Evolutionary conservation across 2,113 vertebrate species (phyloP).

Genomic region (Odobenus rosmarus): DNA sequence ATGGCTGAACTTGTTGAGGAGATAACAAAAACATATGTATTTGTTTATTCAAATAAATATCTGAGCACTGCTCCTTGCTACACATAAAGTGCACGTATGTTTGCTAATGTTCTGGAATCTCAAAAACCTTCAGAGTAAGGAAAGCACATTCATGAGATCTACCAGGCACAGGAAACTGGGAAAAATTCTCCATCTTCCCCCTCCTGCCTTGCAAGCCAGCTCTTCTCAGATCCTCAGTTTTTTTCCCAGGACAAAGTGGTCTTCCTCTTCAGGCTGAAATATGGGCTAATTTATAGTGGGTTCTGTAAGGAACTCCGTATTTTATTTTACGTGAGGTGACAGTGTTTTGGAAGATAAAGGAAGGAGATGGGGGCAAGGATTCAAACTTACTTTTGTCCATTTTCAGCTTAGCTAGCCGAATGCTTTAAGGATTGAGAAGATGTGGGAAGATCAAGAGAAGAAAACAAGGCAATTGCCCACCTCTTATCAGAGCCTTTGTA

Average conservation of each 20-base stretch:
- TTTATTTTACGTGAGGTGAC: neutral
- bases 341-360: neutral
- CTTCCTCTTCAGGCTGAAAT: neutral
- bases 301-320: neutral
- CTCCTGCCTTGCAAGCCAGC: neutral
- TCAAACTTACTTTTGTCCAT: neutral
- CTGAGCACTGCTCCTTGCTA: neutral
- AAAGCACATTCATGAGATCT: neutral
- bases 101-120: slow-evolving; percentile 2
- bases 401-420: neutral
- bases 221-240: neutral
- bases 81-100: neutral
- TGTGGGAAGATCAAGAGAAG: neutral
- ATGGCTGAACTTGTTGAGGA: neutral
- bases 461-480: neutral
- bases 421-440: neutral
- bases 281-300: neutral
- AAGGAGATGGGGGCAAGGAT: neutral
- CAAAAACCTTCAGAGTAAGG: neutral
- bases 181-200: neutral
- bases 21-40: neutral
- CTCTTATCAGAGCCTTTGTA: neutral
- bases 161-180: neutral
- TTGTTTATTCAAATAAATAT: neutral
- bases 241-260: neutral